These are phyloP conservation scores for Dendrocincla fuliginosa DNA, from an alignment of 2,797 vertebrate genomes.

Conservation along the genomic window DNA sequence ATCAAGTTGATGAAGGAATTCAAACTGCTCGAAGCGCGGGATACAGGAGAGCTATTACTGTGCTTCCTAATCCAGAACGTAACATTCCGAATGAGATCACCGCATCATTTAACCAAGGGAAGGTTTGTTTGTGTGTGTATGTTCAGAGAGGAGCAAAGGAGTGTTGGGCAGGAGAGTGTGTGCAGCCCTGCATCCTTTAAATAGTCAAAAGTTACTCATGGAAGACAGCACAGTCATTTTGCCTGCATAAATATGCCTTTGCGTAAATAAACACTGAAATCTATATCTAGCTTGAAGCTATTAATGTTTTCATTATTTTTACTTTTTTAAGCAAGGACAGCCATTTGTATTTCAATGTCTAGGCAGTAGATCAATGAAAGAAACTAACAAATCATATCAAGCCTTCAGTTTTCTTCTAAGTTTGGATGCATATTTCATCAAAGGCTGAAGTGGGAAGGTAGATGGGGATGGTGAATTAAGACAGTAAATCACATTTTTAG, in stretches of 20 bases:
- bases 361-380: not conserved
- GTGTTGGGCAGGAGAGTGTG: not conserved
- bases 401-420: not conserved
- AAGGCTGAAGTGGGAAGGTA: not conserved
- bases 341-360: not conserved
- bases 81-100: conserved; percentile 39
- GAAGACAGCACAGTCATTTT: not conserved
- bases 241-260: not conserved
- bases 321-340: not conserved
- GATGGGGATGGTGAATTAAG: not conserved
- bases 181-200: not conserved
- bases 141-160: not conserved
- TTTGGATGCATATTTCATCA: not conserved
- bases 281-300: not conserved
- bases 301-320: not conserved
- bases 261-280: not conserved
- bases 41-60: conserved; percentile 63
- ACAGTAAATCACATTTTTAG: not conserved
- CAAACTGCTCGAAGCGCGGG: conserved; percentile 51
- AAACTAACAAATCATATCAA: not conserved
- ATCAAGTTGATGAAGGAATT: conserved; percentile 73
- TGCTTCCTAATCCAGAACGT: conserved; percentile 71
- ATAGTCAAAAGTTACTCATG: not conserved
- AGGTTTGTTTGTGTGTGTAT: not conserved
- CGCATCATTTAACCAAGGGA: conserved; percentile 33